A percentile compares a stretch with the other conserved stretches of the same genome.
phyloP scores from a whole-genome alignment of 2,888 invertebrate genomes.

The Theretra japonica region DNA sequence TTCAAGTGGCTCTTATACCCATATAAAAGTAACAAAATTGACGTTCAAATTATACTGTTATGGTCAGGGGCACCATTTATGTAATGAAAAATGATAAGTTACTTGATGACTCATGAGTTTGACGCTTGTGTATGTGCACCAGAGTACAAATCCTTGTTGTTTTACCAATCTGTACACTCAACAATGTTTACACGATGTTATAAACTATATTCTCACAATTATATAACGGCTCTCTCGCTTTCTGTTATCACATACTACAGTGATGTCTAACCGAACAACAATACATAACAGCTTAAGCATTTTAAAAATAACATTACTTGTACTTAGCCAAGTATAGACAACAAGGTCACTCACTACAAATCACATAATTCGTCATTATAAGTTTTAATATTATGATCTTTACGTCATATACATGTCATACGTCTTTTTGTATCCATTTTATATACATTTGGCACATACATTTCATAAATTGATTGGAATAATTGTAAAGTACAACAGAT shows the following conservation, averaged over 20 bases:
- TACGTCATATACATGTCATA: neutral
- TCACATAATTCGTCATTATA: neutral
- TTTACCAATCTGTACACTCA: neutral
- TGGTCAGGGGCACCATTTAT: too few species aligned
- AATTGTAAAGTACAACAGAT: slow-evolving; percentile 20
- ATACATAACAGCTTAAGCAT: neutral
- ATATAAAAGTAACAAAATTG: too few species aligned
- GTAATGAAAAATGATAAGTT: too few species aligned
- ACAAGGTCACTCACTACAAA: slow-evolving; percentile 14
- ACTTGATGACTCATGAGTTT: too few species aligned
- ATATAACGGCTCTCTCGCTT: too few species aligned
- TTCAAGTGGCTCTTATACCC: too few species aligned
- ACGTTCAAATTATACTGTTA: too few species aligned
- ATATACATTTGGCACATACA: slow-evolving; percentile 60
- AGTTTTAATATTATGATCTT: neutral
- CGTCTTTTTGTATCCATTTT: slow-evolving; percentile 33
- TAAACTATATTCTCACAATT: too few species aligned
- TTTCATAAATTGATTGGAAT: slow-evolving; percentile 51
- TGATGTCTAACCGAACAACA: neutral
- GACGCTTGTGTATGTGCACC: neutral
- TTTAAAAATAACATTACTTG: slow-evolving; percentile 1
- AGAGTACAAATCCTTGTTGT: neutral
- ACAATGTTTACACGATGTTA: neutral
- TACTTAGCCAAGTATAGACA: neutral
- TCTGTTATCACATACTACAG: neutral